Evolutionary conservation across 2,113 vertebrate genomes (phyloP), one percentile per base, ranked within the genome.

Genomic region (Heterotis niloticus): DNA sequence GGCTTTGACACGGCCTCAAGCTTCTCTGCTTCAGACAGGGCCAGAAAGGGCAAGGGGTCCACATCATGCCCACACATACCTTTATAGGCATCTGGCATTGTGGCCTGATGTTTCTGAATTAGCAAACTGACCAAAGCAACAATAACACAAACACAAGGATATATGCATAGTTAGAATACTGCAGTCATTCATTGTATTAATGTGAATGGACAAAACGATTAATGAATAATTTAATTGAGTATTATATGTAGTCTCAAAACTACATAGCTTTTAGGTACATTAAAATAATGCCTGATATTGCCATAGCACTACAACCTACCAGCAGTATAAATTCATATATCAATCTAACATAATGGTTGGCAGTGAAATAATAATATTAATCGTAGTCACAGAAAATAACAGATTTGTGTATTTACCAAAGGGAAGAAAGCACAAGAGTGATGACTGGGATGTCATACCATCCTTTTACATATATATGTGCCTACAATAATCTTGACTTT

Each of bases 1-100:
- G 90, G 79, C 84, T 89, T 88, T 20, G 89, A 93, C 81, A 93
- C 88, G 67, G 89, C 91, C 77, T 94, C 92, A 78, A 94, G 81
- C 14, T 88, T 87, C 86, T 94, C 90, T 87, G 91, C 91, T 72
- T 93, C 92, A 0, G 85, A 80, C 52, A 92, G 93, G n/a, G 87
- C 87, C 78, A 93, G 89, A 85, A 88, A 93, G 0, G 86, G 87
- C 85, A 93, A 91, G 5, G 93, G 87, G 75, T 88, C 89, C 87
- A 88, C 85, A 57, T 88, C 87, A 0, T 83, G 85, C 85, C 91
- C 91, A 1, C 91, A 93, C 24, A 94, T 92, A 0, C 90, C 89
- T 91, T 93, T 92, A 60, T 90, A 88, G 2, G 80, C 83, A 64
- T 90, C 90, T 0, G 86, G 86, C 91, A 94, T 93, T 75, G 69